Percentiles rank a stretch among this genome's conserved stretches.
Conservation (phyloP, 2,888 invertebrate genomes). For the Eustalomyia histrio region DNA sequence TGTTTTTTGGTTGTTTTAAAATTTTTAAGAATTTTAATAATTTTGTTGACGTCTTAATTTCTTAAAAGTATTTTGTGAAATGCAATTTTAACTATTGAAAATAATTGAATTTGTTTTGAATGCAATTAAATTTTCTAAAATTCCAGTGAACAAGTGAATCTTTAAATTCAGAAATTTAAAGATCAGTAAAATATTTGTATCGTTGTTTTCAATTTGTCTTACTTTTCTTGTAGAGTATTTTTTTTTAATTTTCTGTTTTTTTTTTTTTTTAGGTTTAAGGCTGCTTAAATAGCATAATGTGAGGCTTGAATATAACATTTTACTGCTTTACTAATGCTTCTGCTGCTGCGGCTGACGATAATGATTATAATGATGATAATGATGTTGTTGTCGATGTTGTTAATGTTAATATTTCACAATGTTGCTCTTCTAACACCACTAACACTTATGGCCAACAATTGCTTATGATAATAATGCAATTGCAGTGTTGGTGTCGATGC, state of each 20-base stretch:
- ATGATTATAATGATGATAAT: constrained; percentile 49
- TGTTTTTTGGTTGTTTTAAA: too few relatives aligned
- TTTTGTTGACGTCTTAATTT: too few relatives aligned
- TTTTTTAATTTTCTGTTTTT: constrained; percentile 23
- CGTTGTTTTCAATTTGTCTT: background rate
- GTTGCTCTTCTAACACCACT: constrained; percentile 62
- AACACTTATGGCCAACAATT: constrained; percentile 61
- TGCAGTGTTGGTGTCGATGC: constrained; percentile 63
- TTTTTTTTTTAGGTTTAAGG: constrained; percentile 34
- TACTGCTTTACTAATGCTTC: constrained; percentile 58
- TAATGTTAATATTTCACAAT: constrained; percentile 52
- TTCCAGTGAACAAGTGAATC: too few relatives aligned
- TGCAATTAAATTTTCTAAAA: too few relatives aligned
- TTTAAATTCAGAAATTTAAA: too few relatives aligned
- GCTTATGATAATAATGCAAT: constrained; percentile 59
- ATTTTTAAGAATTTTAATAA: too few relatives aligned
- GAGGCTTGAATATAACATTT: constrained; percentile 62
- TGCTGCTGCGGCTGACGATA: constrained; percentile 51
- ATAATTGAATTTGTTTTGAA: too few relatives aligned
- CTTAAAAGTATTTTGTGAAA: too few relatives aligned
- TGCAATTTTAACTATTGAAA: too few relatives aligned
- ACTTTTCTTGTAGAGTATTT: constrained; percentile 48
- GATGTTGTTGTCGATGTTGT: constrained; percentile 49
- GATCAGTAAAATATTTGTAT: too few relatives aligned
- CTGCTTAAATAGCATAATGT: constrained; percentile 59